phyloP scores from a whole-genome alignment of 2,797 vertebrate genomes.

The Peromyscus eremicus region DNA sequence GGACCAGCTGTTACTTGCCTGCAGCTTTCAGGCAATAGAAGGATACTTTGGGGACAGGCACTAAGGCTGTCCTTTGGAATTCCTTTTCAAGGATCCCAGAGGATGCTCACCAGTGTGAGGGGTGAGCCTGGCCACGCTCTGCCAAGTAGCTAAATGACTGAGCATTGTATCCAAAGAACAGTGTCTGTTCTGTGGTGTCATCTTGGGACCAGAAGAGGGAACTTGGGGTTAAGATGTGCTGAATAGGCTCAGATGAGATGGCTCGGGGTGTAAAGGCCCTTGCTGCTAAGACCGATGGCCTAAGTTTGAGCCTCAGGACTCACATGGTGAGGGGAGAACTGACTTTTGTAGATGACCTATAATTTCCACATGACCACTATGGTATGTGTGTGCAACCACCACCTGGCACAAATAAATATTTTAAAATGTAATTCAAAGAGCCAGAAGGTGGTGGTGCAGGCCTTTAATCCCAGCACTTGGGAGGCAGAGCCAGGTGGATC shows the following conservation, averaged over 20 bases:
- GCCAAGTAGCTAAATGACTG: neutral
- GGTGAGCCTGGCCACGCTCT: neutral
- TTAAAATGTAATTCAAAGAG: neutral
- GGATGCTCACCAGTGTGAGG: neutral
- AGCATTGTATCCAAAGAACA: neutral
- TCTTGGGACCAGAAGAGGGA: neutral
- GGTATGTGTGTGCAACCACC: neutral
- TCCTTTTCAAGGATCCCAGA: neutral
- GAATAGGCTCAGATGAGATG: neutral
- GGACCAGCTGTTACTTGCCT: accelerated
- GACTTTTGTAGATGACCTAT: neutral
- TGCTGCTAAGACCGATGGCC: neutral
- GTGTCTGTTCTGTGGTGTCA: neutral
- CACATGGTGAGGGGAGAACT: neutral
- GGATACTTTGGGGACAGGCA: neutral
- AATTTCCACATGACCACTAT: neutral
- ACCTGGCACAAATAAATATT: neutral
- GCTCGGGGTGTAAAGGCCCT: neutral
- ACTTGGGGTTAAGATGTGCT: neutral
- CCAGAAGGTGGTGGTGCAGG: too few species aligned
- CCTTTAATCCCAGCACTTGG: too few species aligned
- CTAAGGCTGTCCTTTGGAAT: neutral
- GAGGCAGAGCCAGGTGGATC: too few species aligned
- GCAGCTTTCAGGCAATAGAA: neutral
- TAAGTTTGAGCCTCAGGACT: neutral